Evolutionary conservation across 1,140 invertebrate species (phyloP), one percentile per base, ranked within the genome.

Genomic region (Acromyrmex echinatior): DNA sequence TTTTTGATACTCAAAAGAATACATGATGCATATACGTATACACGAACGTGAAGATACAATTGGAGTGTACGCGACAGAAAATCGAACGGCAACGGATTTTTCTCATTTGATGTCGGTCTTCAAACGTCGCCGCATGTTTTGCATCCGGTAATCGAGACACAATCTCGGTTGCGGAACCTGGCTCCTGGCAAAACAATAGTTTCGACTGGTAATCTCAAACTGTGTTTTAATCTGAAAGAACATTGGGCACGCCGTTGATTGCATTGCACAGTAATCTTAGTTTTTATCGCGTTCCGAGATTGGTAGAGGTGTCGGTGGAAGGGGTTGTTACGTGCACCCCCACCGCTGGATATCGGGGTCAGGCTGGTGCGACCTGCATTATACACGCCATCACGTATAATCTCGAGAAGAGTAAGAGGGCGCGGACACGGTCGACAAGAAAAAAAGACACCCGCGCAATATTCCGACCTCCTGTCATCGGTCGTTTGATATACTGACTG

Each of bases 241-340:
- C 87, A 85, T 76, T 49, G 9, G 73, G 70, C 80, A 89, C 86
- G 58, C 81, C 81, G 79, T 77, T 92, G 91, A 92, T 92, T 92
- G 89, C 91, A 91, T 92, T 91, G 91, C 91, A 92, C 91, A 92
- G 89, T 92, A 92, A 92, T 92, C 91, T 92, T 90, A 92, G 91
- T 92, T 92, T 92, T 92, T 92, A 92, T 88, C 87, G 84, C 62
- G 66, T 88, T 85, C 76, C 84, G 70, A 85, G 77, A 91, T 90
- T 92, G 87, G 65, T 76, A 63, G 49, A 53, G 60, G 82, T 74
- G 73, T 39, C 18, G 25, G 12, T 6, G 10, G 65, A 14, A 21
- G n/a, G 39, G 12, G 7, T 49, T 45, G 4, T 58, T 25, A 28
- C 16, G 76, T 63, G n/a, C 56, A 58, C 25, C 71, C 71, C 63